Base-by-base conservation (phyloP, 1,140 invertebrate genomes). In the Diprion similis region DNA sequence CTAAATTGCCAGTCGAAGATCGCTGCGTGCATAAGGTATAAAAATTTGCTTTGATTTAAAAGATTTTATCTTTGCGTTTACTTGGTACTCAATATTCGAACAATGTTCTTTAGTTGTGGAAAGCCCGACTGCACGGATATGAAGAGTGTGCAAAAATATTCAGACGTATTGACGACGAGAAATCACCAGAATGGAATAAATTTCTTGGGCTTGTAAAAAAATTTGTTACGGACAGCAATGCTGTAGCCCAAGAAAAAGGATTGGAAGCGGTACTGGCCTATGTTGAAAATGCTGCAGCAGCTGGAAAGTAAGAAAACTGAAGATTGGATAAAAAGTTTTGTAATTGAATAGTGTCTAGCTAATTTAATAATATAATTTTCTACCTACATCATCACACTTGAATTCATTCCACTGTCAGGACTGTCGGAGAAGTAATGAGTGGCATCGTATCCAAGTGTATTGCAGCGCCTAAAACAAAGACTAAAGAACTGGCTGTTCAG, bases 151-250 rank as follows among this genome's bases (percentile, higher is more conserved):
- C 93, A 7, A 98, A 98, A 84, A 88, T 95, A 10, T 98, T 99
- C 88, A 90, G 92, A 67, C 91, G 93, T 78, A 93, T 95, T 75
- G 93, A 94, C 75, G 96, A 98, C 89, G 96, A 98, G 82, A 98
- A 98, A 83, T 95, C 95, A 67, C 92, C 95, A 1, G 97, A 99
- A 83, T 99, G 97, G 92, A 94, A 92, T 73, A 98, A 97, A 86
- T 99, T 94, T 88, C 87, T 95, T 1, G 94, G 95, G 7, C 88
- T 98, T n/a, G 91, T 99, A 48, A 98, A 98, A 83, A 99, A 99
- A 86, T 97, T 99, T 91, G 96, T 99, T 0, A 89, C 92, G 8
- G 98, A 99, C 84, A 97, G 93, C 74, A 99, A 99, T 94, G 97
- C 94, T 51, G 92, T 95, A 45, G 97, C 97, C 1, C 97, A 98